These are phyloP conservation scores for Ophiodon elongatus DNA, from an alignment of 2,113 vertebrate species.

Conservation along the genomic window DNA sequence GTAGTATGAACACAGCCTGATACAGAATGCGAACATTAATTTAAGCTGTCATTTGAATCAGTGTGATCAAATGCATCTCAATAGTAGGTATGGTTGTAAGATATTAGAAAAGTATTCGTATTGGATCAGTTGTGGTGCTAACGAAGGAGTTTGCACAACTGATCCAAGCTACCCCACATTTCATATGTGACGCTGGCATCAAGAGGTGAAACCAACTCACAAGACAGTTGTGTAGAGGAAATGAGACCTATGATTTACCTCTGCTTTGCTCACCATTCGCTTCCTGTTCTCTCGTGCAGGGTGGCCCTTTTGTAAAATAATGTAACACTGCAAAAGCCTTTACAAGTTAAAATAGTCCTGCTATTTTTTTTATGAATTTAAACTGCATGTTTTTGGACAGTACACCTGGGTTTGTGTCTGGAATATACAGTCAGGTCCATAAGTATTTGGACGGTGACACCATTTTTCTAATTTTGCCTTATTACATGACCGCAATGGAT, in stretches of 20 bases:
- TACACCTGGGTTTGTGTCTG: background rate
- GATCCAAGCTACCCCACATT: fast-evolving
- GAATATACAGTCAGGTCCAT: too few species aligned
- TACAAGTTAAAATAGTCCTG: background rate
- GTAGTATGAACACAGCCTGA: background rate
- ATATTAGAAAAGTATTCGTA: background rate
- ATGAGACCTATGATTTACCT: conserved; percentile 8
- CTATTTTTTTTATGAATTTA: background rate
- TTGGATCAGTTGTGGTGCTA: too few species aligned
- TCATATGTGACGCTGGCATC: too few species aligned
- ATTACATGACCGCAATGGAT: too few species aligned
- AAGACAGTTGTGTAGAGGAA: conserved; percentile 11
- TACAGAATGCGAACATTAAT: background rate
- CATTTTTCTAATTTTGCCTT: too few species aligned
- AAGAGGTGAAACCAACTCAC: background rate
- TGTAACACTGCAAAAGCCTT: background rate
- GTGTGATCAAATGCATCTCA: background rate
- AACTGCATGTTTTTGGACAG: background rate
- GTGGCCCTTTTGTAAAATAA: background rate
- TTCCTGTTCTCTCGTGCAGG: conserved; percentile 4
- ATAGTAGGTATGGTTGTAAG: background rate
- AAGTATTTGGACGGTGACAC: too few species aligned
- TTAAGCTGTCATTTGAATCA: background rate
- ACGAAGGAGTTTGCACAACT: background rate
- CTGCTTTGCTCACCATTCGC: background rate